Evolutionary conservation across 2,797 vertebrate species (phyloP).

Genomic region (Allobates femoralis): DNA sequence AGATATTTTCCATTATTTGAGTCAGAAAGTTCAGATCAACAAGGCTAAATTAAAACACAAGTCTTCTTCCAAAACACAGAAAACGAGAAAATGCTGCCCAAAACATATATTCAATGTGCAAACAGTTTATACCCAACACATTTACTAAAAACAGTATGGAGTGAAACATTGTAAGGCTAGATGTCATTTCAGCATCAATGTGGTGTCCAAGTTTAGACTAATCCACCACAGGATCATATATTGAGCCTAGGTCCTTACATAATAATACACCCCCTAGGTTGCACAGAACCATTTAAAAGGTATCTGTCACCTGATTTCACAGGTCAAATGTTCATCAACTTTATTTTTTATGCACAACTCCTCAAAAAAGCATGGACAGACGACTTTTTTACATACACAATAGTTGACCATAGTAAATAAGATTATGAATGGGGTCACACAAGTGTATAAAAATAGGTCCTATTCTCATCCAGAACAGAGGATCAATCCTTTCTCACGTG

Average conservation of each 20-base stretch:
- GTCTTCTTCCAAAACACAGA: neutral
- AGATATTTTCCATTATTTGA: conserved; percentile 47
- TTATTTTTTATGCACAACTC: too few species aligned
- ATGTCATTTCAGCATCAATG: neutral
- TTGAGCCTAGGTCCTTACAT: neutral
- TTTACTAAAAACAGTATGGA: neutral
- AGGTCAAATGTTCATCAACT: too few species aligned
- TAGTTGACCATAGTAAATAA: too few species aligned
- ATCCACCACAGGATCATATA: neutral
- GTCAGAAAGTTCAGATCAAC: conserved; percentile 36
- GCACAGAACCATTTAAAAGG: too few species aligned
- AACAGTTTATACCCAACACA: neutral
- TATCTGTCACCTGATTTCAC: too few species aligned
- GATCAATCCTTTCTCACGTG: too few species aligned
- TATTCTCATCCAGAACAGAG: too few species aligned
- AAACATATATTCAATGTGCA: neutral
- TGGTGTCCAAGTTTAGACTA: neutral
- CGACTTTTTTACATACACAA: too few species aligned
- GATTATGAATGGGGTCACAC: too few species aligned
- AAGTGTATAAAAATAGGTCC: too few species aligned
- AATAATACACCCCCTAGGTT: too few species aligned
- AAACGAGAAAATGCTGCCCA: neutral
- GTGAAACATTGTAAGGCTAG: neutral
- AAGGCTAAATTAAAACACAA: neutral
- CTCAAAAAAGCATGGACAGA: too few species aligned